Conservation (phyloP, 2,113 vertebrate species). For the Bambusicola thoracicus region DNA sequence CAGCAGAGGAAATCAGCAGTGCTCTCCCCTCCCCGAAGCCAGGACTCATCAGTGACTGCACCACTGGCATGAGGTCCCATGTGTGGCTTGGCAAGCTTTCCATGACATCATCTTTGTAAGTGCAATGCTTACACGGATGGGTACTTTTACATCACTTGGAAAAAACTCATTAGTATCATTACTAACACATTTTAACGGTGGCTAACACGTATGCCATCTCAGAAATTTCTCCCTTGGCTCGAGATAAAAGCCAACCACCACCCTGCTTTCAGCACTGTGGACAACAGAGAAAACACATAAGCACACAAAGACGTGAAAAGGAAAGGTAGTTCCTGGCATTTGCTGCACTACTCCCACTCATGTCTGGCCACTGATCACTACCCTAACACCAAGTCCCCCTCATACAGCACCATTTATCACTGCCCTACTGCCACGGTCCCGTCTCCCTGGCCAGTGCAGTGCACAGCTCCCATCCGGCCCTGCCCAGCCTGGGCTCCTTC, state of each 20-base stretch:
- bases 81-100: background rate
- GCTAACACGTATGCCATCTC: constrained; percentile 8
- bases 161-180: constrained; percentile 64
- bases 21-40: background rate
- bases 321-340: background rate
- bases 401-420: background rate
- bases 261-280: background rate
- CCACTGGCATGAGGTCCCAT: background rate
- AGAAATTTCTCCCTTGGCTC: constrained; percentile 28
- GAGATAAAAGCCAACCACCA: constrained; percentile 50
- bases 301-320: background rate
- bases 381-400: background rate
- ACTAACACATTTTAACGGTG: constrained; percentile 58
- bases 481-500: background rate
- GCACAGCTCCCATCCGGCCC: background rate
- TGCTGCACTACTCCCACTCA: background rate
- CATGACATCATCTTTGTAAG: constrained; percentile 68
- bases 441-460: too few species aligned
- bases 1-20: background rate
- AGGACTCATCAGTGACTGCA: background rate
- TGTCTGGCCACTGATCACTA: background rate
- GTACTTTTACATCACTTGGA: constrained; percentile 56
- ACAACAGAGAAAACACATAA: constrained; percentile 5
- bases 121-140: background rate
- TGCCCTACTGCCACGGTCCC: background rate